phyloP scores from a whole-genome alignment of 2,113 vertebrate species.

The Calidris pugnax region DNA sequence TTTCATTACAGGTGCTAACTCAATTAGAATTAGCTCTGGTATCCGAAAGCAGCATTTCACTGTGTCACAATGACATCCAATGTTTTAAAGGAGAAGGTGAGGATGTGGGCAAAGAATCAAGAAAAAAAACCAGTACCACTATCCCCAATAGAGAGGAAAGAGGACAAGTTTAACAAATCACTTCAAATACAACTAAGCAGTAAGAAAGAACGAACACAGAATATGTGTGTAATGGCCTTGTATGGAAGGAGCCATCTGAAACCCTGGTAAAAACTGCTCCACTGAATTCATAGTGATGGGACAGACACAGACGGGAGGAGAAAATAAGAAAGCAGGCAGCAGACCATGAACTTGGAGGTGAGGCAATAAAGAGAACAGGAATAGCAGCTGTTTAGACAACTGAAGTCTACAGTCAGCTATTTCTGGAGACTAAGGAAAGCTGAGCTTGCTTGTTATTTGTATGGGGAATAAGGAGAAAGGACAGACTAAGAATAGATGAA shows the following conservation, averaged over 20 bases:
- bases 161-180: neutral
- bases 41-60: neutral
- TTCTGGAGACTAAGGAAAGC: neutral
- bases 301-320: neutral
- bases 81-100: neutral
- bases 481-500: neutral
- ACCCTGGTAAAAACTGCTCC: neutral
- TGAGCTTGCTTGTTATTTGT: neutral
- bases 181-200: neutral
- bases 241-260: neutral
- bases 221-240: neutral
- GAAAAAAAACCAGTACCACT: neutral
- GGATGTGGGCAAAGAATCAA: neutral
- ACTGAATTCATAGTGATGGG: neutral
- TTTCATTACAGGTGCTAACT: neutral
- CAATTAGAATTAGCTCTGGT: neutral
- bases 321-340: neutral
- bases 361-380: neutral
- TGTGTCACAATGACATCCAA: neutral
- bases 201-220: neutral
- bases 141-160: neutral
- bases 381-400: neutral
- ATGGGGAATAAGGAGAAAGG: neutral
- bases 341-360: neutral
- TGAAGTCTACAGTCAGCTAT: neutral